Evolutionary conservation across 2,797 vertebrate species (phyloP).

Genomic region (Gambelia wislizenii): DNA sequence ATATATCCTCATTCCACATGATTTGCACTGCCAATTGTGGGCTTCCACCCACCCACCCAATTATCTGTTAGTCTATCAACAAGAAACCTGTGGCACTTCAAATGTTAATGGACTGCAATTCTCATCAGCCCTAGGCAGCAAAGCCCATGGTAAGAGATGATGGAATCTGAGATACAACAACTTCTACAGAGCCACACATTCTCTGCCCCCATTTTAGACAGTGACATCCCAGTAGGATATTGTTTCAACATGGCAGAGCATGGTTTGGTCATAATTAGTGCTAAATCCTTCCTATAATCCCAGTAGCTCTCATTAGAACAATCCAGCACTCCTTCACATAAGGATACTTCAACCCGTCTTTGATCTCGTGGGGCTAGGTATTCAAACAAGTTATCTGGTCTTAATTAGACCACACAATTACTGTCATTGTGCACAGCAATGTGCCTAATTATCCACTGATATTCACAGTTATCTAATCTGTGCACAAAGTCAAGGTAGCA

Average conservation of each 20-base stretch:
- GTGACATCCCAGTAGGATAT: not conserved
- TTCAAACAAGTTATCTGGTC: slow-evolving; percentile 45
- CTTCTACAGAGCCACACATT: not conserved
- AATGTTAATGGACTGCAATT: too few species aligned
- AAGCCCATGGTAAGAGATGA: too few species aligned
- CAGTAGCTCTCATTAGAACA: slow-evolving; percentile 32
- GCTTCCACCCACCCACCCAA: not conserved
- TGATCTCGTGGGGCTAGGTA: slow-evolving; percentile 31
- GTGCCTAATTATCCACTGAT: slow-evolving; percentile 44
- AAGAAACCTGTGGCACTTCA: too few species aligned
- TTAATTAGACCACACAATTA: slow-evolving; percentile 42
- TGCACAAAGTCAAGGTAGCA: slow-evolving; percentile 32
- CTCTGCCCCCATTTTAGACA: not conserved
- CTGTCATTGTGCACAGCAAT: slow-evolving; percentile 31
- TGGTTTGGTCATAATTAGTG: slow-evolving; percentile 19
- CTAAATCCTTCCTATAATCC: slow-evolving; percentile 10
- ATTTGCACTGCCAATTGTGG: not conserved
- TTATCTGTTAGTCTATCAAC: not conserved
- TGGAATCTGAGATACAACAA: not conserved
- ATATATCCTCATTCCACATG: too few species aligned
- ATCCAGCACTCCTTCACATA: not conserved
- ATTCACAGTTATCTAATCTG: slow-evolving; percentile 39
- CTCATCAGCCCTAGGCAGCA: too few species aligned
- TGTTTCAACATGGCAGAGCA: not conserved
- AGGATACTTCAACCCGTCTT: slow-evolving; percentile 29